Conservation (phyloP, 1,140 invertebrate genomes). For the Sipha flava region DNA sequence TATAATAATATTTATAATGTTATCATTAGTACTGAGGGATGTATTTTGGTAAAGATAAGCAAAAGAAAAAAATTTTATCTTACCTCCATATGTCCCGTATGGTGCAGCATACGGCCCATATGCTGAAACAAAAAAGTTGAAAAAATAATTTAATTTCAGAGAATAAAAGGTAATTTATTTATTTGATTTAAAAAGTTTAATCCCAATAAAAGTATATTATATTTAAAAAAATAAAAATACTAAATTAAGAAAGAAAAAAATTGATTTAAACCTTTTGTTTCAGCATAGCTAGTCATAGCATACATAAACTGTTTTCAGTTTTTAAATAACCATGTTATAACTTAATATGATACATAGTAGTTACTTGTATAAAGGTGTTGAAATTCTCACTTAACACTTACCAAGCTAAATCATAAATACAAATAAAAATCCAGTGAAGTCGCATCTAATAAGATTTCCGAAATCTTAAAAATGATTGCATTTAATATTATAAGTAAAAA, state of each 20-base stretch:
- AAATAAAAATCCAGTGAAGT: neutral
- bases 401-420: neutral
- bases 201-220: neutral
- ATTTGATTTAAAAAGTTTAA: neutral
- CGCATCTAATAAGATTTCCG: neutral
- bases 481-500: neutral
- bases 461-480: neutral
- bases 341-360: neutral
- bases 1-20: neutral
- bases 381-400: neutral
- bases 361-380: neutral
- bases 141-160: conserved; percentile 36
- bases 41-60: conserved; percentile 3
- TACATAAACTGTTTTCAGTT: too few species aligned
- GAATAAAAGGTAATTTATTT: neutral
- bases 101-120: conserved; percentile 40
- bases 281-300: conserved; percentile 28
- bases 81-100: conserved; percentile 45
- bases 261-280: conserved; percentile 35
- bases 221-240: neutral
- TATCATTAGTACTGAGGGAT: too few species aligned
- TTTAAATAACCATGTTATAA: neutral
- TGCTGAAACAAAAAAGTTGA: conserved; percentile 22
- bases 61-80: too few species aligned
- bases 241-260: conserved; percentile 19